Percentiles rank a stretch among this genome's conserved stretches.
These are phyloP conservation scores for Sebastes matsubarae DNA, from an alignment of 2,797 vertebrate genomes.

Conservation along the genomic window DNA sequence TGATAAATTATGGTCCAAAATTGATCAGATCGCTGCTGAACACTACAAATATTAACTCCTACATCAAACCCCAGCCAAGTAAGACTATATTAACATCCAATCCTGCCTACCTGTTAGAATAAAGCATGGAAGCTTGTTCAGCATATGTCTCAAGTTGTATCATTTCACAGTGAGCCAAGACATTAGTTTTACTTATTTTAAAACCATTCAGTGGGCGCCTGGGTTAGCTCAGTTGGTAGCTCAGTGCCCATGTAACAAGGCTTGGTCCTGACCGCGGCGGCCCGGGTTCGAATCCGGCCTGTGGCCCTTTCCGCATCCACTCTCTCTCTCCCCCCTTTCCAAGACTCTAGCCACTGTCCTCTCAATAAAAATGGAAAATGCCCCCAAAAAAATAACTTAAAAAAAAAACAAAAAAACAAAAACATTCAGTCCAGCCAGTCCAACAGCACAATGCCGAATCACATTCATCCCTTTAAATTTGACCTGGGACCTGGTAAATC, in stretches of 20 bases:
- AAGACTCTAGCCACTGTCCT: too few species aligned
- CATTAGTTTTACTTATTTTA: not conserved
- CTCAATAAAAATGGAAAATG: too few species aligned
- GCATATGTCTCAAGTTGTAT: not conserved
- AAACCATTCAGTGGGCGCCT: not conserved
- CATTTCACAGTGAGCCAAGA: not conserved
- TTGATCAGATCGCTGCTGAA: not conserved
- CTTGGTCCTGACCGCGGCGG: too few species aligned
- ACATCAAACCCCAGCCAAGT: not conserved
- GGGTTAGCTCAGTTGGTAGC: too few species aligned
- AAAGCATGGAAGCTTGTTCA: not conserved
- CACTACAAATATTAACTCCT: not conserved
- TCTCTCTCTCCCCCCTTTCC: too few species aligned
- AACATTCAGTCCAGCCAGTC: not conserved
- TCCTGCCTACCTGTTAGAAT: not conserved
- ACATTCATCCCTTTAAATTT: not conserved
- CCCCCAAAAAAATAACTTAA: too few species aligned
- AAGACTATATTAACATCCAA: not conserved
- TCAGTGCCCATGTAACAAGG: too few species aligned
- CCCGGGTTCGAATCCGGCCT: too few species aligned
- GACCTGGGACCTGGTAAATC: not conserved
- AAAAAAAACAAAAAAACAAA: too few species aligned
- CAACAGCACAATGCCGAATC: not conserved
- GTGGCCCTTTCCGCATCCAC: too few species aligned
- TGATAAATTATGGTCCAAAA: not conserved